phyloP scores from a whole-genome alignment of 2,888 invertebrate species.

The Cephalotes varians region DNA sequence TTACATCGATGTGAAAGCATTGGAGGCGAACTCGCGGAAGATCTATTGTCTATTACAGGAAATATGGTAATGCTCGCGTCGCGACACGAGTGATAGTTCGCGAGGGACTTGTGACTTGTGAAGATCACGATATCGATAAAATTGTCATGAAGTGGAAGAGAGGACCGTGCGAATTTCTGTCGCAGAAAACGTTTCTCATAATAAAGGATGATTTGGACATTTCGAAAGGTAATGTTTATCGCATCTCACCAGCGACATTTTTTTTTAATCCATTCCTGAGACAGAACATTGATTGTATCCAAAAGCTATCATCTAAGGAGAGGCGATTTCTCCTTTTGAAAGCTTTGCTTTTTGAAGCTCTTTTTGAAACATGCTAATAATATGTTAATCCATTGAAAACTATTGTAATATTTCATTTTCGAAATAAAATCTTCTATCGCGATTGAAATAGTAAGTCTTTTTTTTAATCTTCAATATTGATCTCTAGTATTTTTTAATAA shows the following conservation, averaged over 20 bases:
- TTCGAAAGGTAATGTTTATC: constrained; percentile 55
- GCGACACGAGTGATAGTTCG: neutral
- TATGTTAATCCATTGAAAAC: neutral
- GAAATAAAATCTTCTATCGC: neutral
- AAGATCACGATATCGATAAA: constrained; percentile 16
- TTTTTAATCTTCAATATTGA: neutral
- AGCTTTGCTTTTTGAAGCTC: too few species aligned
- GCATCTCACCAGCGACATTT: neutral
- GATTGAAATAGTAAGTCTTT: neutral
- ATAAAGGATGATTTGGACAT: constrained; percentile 75
- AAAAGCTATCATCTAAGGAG: neutral
- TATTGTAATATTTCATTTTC: neutral
- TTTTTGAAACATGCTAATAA: neutral
- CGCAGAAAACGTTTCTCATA: constrained; percentile 81
- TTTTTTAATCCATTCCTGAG: neutral
- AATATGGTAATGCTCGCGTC: constrained; percentile 18
- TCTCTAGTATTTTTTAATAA: neutral
- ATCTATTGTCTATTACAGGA: neutral
- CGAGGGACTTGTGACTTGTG: neutral
- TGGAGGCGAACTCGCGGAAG: neutral
- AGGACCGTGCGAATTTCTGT: constrained; percentile 75
- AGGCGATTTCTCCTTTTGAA: neutral
- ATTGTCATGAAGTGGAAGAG: constrained; percentile 81
- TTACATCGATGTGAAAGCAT: neutral
- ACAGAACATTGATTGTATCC: neutral